Evolutionary conservation across 2,888 invertebrate species (phyloP).

Genomic region (Orgyia antiqua): DNA sequence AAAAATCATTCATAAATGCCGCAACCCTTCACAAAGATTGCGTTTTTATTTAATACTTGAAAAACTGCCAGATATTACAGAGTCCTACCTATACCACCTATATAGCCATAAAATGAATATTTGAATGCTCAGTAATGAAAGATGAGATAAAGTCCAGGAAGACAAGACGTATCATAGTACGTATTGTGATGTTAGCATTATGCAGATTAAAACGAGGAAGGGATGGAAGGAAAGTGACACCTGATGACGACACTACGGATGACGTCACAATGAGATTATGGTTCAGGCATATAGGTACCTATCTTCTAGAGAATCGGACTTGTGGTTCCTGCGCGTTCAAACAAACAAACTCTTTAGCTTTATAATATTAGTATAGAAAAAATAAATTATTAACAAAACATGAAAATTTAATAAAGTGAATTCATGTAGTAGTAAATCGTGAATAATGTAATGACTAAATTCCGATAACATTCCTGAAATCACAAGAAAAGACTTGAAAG

Average conservation of each 20-base stretch:
- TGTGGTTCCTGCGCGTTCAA: no score
- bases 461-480: constrained; percentile 34
- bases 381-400: constrained; percentile 16
- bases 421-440: constrained; percentile 12
- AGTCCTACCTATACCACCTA: no score
- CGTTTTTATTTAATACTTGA: no score
- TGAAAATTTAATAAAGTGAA: constrained; percentile 23
- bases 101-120: constrained; percentile 24
- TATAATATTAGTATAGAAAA: constrained; percentile 8
- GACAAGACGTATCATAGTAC: constrained; percentile 57
- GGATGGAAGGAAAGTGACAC: constrained; percentile 50
- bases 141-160: constrained; percentile 50
- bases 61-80: no score
- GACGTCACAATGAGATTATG: constrained; percentile 54
- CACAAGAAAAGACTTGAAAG: constrained; percentile 36
- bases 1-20: no score
- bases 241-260: constrained; percentile 40
- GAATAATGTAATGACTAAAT: constrained; percentile 28
- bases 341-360: no score
- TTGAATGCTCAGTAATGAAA: constrained; percentile 53
- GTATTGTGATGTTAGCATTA: constrained; percentile 69
- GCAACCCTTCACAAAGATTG: no score
- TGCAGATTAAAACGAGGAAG: constrained; percentile 71
- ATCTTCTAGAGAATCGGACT: constrained; percentile 27
- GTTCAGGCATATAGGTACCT: constrained; percentile 42